Evolutionary conservation across 1,140 invertebrate species (phyloP).

Genomic region (Trichonephila inaurata): DNA sequence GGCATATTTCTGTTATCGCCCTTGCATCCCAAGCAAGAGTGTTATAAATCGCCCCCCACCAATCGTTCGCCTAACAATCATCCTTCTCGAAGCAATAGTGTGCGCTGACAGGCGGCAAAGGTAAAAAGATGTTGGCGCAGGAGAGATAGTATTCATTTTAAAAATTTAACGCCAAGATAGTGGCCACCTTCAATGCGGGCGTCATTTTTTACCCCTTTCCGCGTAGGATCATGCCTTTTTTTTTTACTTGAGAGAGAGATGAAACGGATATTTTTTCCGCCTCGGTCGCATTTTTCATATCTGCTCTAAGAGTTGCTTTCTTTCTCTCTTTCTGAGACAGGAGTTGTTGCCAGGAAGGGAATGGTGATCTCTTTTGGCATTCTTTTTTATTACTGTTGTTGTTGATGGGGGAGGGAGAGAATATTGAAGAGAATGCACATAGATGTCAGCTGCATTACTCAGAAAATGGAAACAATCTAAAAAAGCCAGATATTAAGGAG

Average conservation of each 20-base stretch:
- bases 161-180: conserved; percentile 70
- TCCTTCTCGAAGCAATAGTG: conserved; percentile 6
- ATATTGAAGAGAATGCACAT: not conserved
- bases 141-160: conserved; percentile 74
- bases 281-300: conserved; percentile 63
- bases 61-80: conserved; percentile 15
- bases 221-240: not conserved
- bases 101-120: not conserved
- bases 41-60: conserved; percentile 64
- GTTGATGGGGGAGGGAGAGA: not conserved
- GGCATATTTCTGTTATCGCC: conserved; percentile 75
- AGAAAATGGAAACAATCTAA: not conserved
- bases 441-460: not conserved
- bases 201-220: conserved; percentile 52
- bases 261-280: conserved; percentile 65
- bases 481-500: not conserved
- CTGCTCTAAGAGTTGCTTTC: conserved; percentile 26
- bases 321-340: not conserved
- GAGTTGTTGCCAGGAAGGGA: conserved; percentile 32
- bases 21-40: conserved; percentile 51
- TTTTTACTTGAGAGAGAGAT: not conserved
- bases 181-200: conserved; percentile 60
- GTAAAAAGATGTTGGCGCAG: conserved; percentile 10
- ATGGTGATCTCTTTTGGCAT: conserved; percentile 13
- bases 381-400: not conserved